These are phyloP conservation scores for Amphiprion clarkii DNA, from an alignment of 2,797 vertebrate genomes.

Conservation along the genomic window DNA sequence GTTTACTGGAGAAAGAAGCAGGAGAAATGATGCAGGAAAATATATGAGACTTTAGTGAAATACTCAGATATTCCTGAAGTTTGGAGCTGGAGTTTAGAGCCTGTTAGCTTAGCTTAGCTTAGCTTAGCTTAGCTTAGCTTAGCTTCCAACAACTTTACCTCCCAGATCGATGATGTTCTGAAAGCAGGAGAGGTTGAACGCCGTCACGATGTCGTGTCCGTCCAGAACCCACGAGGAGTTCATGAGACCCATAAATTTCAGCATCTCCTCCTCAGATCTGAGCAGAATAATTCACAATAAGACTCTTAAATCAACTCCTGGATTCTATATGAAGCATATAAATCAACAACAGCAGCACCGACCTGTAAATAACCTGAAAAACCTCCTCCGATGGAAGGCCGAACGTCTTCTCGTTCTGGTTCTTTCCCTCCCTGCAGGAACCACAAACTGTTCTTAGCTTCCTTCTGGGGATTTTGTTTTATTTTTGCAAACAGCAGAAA, in stretches of 20 bases:
- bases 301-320: not conserved
- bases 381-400: conserved; percentile 78
- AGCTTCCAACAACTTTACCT: conserved; percentile 60
- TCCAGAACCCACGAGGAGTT: conserved; percentile 83
- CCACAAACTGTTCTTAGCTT: not conserved
- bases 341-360: not conserved
- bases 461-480: not conserved
- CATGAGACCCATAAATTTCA: conserved; percentile 86
- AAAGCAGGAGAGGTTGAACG: conserved; percentile 83
- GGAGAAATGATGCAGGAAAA: not conserved
- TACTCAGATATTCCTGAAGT: no score
- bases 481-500: not conserved
- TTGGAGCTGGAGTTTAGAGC: no score
- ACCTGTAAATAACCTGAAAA: conserved; percentile 85
- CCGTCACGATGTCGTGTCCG: conserved; percentile 81
- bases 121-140: not conserved
- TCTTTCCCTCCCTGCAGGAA: conserved; percentile 82
- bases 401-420: conserved; percentile 86
- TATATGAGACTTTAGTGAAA: no score
- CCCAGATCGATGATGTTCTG: conserved; percentile 80
- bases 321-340: not conserved
- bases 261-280: conserved; percentile 85
- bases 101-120: not conserved
- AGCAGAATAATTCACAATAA: not conserved
- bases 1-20: not conserved